Conservation (phyloP, 2,113 vertebrate genomes). For the Picathartes gymnocephalus region DNA sequence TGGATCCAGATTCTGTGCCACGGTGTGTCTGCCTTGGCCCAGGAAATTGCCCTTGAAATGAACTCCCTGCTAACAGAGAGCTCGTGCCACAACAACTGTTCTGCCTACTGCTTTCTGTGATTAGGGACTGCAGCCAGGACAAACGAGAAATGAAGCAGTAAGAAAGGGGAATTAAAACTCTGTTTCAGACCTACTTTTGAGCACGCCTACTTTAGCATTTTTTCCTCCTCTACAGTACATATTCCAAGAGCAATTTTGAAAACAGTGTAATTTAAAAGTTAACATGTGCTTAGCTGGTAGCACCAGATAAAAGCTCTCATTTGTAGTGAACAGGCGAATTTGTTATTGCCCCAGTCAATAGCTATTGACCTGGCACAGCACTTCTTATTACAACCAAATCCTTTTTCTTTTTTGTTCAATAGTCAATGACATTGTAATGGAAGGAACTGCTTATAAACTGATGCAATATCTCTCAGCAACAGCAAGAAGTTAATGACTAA, state of each 20-base stretch:
- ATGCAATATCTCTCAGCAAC: constrained; percentile 19
- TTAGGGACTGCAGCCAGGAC: not conserved
- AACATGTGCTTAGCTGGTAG: constrained; percentile 15
- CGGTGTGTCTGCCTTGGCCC: not conserved
- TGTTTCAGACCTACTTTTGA: not conserved
- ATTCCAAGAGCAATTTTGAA: not conserved
- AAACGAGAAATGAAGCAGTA: not conserved
- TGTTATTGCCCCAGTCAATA: constrained; percentile 24
- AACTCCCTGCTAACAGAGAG: not conserved
- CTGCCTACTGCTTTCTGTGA: not conserved
- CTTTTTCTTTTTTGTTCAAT: constrained; percentile 35
- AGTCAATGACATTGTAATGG: constrained; percentile 48
- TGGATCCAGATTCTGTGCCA: not conserved
- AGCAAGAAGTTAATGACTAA: constrained; percentile 46
- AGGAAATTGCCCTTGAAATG: not conserved
- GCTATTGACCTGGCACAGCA: not conserved
- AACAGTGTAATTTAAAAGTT: constrained; percentile 3
- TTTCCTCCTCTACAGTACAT: not conserved
- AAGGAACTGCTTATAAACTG: constrained; percentile 49
- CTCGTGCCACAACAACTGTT: not conserved
- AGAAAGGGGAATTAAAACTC: not conserved
- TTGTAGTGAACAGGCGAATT: not conserved
- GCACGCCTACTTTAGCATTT: not conserved
- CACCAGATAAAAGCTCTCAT: not conserved
- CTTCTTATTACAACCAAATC: constrained; percentile 27